Conservation (phyloP, 2,113 vertebrate species). For the Pygathrix nemaeus region DNA sequence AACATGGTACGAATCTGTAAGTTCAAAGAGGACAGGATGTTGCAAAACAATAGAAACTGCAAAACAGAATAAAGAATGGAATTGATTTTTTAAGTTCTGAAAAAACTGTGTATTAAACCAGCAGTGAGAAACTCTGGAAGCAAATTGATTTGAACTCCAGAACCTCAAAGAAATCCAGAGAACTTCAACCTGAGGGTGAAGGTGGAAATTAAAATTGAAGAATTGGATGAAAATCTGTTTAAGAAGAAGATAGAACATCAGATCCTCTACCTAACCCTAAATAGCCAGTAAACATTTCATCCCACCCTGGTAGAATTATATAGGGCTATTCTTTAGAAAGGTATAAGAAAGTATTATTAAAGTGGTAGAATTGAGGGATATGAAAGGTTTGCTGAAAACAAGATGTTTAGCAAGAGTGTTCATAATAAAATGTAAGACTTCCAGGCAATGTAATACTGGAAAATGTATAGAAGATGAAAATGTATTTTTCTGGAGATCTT, state of each 20-base stretch:
- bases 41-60: background rate
- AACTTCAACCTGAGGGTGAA: background rate
- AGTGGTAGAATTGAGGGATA: background rate
- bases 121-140: background rate
- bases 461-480: background rate
- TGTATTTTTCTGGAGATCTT: background rate
- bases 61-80: background rate
- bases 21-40: background rate
- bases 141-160: background rate
- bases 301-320: background rate
- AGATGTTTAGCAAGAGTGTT: background rate
- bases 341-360: background rate
- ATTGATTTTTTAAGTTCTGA: background rate
- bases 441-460: background rate
- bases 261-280: accelerated
- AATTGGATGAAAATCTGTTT: background rate
- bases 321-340: background rate
- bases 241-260: background rate
- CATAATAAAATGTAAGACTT: background rate
- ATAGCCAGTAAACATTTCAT: background rate
- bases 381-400: background rate
- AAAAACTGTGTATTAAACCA: background rate
- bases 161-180: background rate
- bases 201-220: background rate
- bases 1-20: background rate